Conservation (phyloP, 2,113 vertebrate genomes). For the Vanacampus margaritifer region DNA sequence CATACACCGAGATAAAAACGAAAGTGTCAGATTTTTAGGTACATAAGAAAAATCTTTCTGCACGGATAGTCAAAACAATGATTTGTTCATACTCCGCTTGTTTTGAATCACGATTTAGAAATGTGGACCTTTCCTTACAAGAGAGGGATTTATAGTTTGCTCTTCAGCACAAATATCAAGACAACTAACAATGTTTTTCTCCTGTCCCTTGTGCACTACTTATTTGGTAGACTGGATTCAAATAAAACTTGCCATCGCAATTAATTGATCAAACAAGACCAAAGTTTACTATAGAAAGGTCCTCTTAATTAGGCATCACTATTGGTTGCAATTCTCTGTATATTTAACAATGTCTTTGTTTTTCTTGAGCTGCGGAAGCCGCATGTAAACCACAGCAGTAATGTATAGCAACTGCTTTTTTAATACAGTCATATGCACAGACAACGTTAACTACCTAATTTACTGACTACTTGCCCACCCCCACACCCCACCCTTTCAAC, state of each 20-base stretch:
- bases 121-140: slow-evolving; percentile 43
- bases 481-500: neutral
- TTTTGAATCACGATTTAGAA: slow-evolving; percentile 57
- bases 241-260: slow-evolving; percentile 52
- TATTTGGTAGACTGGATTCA: slow-evolving; percentile 62
- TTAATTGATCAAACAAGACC: slow-evolving; percentile 62
- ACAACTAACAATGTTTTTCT: slow-evolving; percentile 53
- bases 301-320: neutral
- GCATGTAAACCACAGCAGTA: neutral
- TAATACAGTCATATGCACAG: neutral
- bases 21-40: neutral
- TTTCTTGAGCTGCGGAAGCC: neutral
- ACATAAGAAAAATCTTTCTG: slow-evolving; percentile 22
- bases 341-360: neutral
- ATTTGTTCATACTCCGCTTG: slow-evolving; percentile 28
- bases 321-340: neutral
- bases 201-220: slow-evolving; percentile 51
- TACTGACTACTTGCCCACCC: neutral
- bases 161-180: slow-evolving; percentile 65
- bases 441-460: neutral
- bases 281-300: slow-evolving; percentile 29
- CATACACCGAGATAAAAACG: neutral
- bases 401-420: neutral
- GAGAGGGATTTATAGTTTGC: slow-evolving; percentile 54
- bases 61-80: slow-evolving; percentile 36